A percentile compares a stretch with the other conserved stretches of the same genome.
These are phyloP conservation scores for Bolborhynchus lineola DNA, from an alignment of 2,113 vertebrate genomes.

Conservation along the genomic window DNA sequence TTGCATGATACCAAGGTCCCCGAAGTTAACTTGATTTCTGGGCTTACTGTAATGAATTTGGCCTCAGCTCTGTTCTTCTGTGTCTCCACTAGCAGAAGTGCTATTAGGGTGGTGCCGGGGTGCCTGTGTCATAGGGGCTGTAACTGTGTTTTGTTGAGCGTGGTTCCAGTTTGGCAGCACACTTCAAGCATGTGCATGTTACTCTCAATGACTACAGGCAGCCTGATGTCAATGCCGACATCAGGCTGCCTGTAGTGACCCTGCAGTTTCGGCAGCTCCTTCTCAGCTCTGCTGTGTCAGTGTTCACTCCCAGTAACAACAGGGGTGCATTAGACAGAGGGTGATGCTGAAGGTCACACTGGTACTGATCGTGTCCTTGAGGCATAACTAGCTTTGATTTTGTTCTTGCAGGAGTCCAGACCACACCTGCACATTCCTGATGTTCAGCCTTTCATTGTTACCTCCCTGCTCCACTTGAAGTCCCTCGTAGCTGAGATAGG, in stretches of 20 bases:
- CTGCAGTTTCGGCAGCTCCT: not conserved
- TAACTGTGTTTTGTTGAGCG: not conserved
- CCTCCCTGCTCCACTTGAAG: not conserved
- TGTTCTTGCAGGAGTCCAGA: not conserved
- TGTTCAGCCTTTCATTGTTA: not conserved
- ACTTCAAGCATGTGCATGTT: not conserved
- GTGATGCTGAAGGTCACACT: not conserved
- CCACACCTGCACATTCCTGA: not conserved
- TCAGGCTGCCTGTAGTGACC: not conserved
- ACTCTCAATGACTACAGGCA: too few species aligned
- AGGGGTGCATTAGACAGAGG: not conserved
- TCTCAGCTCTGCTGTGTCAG: not conserved
- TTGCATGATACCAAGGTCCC: not conserved
- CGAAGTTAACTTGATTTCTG: not conserved
- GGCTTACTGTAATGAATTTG: not conserved
- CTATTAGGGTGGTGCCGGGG: fast-evolving
- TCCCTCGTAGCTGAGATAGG: not conserved
- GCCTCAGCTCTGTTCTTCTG: not conserved
- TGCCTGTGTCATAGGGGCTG: not conserved
- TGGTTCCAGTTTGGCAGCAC: not conserved
- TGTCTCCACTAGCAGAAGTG: not conserved
- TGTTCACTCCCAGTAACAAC: not conserved
- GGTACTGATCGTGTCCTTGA: not conserved
- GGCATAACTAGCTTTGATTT: not conserved
- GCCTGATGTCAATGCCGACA: too few species aligned